These are phyloP conservation scores for Rhinoraja longicauda DNA, from an alignment of 2,797 vertebrate genomes.

Conservation along the genomic window DNA sequence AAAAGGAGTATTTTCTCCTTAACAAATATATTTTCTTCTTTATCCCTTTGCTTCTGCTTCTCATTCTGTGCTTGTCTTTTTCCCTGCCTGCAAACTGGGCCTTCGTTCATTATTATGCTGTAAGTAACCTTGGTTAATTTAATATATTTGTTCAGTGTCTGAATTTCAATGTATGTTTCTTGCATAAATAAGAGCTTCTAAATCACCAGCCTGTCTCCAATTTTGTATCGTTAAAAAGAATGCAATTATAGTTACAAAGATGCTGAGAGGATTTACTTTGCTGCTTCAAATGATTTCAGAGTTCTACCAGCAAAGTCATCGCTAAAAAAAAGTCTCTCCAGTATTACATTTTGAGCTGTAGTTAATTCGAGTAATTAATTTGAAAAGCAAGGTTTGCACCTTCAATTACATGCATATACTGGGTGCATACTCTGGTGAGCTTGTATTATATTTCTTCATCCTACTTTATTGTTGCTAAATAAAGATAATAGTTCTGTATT, in stretches of 20 bases:
- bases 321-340: neutral
- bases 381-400: neutral
- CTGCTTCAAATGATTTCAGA: no score
- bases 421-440: neutral
- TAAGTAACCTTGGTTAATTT: conserved; percentile 20
- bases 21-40: neutral
- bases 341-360: neutral
- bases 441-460: neutral
- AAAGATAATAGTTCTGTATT: neutral
- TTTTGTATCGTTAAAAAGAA: neutral
- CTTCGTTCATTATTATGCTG: conserved; percentile 32
- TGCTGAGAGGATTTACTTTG: neutral
- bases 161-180: neutral
- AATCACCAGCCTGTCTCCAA: neutral
- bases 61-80: conserved; percentile 5
- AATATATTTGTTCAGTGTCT: conserved; percentile 8
- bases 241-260: neutral
- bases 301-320: neutral
- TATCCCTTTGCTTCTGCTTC: neutral
- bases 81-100: conserved; percentile 13
- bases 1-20: neutral
- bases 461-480: neutral
- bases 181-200: neutral
- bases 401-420: neutral
- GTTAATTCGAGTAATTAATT: neutral